A percentile compares a stretch with the other conserved stretches of the same genome.
Conservation (phyloP, 2,888 invertebrate genomes). For the Melieria crassipennis region DNA sequence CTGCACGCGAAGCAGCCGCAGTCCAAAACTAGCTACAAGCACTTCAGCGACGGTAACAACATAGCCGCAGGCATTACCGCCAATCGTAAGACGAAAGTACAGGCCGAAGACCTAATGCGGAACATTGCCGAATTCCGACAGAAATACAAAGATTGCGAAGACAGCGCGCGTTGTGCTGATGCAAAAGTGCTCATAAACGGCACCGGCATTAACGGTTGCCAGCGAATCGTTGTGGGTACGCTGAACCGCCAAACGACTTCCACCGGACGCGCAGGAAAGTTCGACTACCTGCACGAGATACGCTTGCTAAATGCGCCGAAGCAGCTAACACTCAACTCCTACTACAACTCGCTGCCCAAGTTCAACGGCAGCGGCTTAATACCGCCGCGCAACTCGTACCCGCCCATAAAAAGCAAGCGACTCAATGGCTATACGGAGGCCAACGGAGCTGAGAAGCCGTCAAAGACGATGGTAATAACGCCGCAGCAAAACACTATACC, state of each 20-base stretch:
- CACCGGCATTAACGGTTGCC: constrained; percentile 26
- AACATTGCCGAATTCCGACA: constrained; percentile 73
- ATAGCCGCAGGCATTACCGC: constrained; percentile 1
- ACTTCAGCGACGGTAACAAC: constrained; percentile 36
- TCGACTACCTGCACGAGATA: constrained; percentile 64
- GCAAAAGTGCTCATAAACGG: constrained; percentile 40
- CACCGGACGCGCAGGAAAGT: constrained; percentile 49
- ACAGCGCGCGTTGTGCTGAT: constrained; percentile 52
- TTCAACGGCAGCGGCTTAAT: constrained; percentile 68
- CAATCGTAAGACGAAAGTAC: constrained; percentile 54
- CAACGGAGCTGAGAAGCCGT: background rate
- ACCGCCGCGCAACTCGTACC: constrained; percentile 73
- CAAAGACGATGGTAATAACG: constrained; percentile 9
- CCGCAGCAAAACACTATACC: constrained; percentile 68
- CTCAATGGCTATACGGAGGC: constrained; percentile 33
- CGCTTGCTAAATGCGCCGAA: constrained; percentile 63
- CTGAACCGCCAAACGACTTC: constrained; percentile 43
- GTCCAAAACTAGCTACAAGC: constrained; percentile 40
- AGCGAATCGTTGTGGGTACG: constrained; percentile 39
- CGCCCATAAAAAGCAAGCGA: constrained; percentile 65
- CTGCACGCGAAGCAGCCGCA: constrained; percentile 40
- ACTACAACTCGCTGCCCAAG: constrained; percentile 65
- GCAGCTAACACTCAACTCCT: constrained; percentile 45
- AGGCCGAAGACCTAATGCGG: constrained; percentile 70
- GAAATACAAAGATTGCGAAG: constrained; percentile 72